A percentile compares a stretch with the other conserved stretches of the same genome.
phyloP scores from a whole-genome alignment of 2,888 invertebrate genomes.

The Timema podura region DNA sequence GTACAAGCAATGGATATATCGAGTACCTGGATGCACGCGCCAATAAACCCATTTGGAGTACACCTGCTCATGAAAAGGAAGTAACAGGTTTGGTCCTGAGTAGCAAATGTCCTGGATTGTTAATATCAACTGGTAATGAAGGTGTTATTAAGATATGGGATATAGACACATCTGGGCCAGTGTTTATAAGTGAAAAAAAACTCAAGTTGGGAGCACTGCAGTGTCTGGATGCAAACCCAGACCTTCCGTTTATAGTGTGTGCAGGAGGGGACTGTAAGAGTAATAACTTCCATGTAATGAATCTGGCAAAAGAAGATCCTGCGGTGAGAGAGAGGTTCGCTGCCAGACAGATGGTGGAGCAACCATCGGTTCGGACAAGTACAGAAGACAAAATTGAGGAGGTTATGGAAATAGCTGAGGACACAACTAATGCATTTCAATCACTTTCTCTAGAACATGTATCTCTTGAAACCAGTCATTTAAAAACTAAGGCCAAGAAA shows the following conservation, averaged over 20 bases:
- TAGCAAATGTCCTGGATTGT: constrained; percentile 64
- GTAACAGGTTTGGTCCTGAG: constrained; percentile 78
- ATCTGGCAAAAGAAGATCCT: constrained; percentile 44
- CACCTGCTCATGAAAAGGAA: constrained; percentile 78
- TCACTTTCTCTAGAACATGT: too few relatives aligned
- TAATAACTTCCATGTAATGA: constrained; percentile 65
- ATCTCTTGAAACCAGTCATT: too few relatives aligned
- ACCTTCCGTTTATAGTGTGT: constrained; percentile 75
- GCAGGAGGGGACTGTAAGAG: constrained; percentile 82
- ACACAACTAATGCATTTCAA: too few relatives aligned
- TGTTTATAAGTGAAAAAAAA: constrained; percentile 48
- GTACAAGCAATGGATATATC: constrained; percentile 61
- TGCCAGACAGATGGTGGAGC: too few relatives aligned
- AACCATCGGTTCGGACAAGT: too few relatives aligned
- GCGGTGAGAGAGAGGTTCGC: too few relatives aligned
- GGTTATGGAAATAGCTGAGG: too few relatives aligned
- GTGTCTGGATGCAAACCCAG: constrained; percentile 72
- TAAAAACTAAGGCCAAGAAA: too few relatives aligned
- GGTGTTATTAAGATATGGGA: constrained; percentile 87
- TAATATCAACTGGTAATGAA: constrained; percentile 77
- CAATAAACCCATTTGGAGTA: constrained; percentile 62
- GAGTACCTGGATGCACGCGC: constrained; percentile 71
- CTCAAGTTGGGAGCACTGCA: constrained; percentile 68
- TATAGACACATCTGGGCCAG: constrained; percentile 40
- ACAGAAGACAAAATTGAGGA: too few relatives aligned